Evolutionary conservation across 2,113 vertebrate genomes (phyloP), one percentile per base, ranked within the genome.

Genomic region (Melanocharis versteri): DNA sequence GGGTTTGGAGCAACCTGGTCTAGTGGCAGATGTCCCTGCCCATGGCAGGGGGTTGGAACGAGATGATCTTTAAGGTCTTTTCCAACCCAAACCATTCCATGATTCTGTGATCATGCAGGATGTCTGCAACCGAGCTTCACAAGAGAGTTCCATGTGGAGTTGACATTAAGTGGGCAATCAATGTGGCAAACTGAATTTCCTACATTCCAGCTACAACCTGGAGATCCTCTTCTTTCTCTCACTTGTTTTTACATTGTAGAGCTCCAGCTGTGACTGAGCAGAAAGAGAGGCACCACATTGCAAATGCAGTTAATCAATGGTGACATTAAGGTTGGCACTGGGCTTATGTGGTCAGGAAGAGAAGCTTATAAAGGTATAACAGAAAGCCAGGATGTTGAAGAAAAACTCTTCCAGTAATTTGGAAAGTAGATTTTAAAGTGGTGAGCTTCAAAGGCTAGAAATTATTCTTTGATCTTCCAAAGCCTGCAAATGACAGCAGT

Each of bases 381-480:
- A 24, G 54, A 56, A 92, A 86, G 24, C 3, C 22, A 64, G n/a
- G 20, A 70, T 51, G n/a, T 5, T 90, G 48, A 56, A 83, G 31
- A 60, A 89, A 72, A 50, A 2, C 15, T 82, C 18, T 42, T 75
- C 7, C 40, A 82, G 40, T 79, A 60, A 65, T 60, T 91, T 79
- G 61, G 61, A 87, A 92, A 64, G 68, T 90, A 75, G 39, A 40
- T 73, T 80, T 83, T 86, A 44, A 92, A 90, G 47, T 42, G 19
- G 23, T 77, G 72, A 94, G 31, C 72, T 86, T 95, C 96, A 96
- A 96, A 96, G 88, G 33, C 62, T 81, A 37, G 26, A 83, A 90
- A 83, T 1, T 5, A 70, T 66, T 87, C 68, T 93, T 94, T 93
- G 79, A 78, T 96, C 88, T 93, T 90, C 88, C 73, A 64, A 90